Percentiles rank a stretch among this genome's conserved stretches.
These are phyloP conservation scores for Triplophysa yarkandensis DNA, from an alignment of 2,797 vertebrate genomes.

Conservation along the genomic window DNA sequence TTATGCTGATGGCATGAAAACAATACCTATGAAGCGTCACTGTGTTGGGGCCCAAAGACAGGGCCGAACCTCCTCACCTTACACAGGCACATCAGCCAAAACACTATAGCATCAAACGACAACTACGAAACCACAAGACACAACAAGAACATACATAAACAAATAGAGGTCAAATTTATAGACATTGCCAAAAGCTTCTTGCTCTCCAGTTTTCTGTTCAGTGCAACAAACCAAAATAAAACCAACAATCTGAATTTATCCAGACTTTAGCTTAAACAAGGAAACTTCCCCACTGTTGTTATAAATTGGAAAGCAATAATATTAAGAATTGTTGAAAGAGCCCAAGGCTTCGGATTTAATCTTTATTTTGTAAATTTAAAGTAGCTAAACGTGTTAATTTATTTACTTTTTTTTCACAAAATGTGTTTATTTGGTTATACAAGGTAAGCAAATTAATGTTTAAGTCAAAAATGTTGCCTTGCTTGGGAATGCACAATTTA, in stretches of 20 bases:
- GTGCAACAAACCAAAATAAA: constrained; percentile 48
- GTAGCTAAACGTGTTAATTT: too few relatives aligned
- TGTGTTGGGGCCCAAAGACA: constrained; percentile 57
- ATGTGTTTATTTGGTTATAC: too few relatives aligned
- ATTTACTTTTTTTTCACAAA: too few relatives aligned
- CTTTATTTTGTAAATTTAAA: too few relatives aligned
- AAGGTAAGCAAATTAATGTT: too few relatives aligned
- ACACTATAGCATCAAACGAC: constrained; percentile 5
- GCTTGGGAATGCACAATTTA: too few relatives aligned
- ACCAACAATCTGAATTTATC: constrained; percentile 37
- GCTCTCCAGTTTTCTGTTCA: background rate
- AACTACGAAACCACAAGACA: background rate
- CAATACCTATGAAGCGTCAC: constrained; percentile 66
- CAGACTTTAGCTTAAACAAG: constrained; percentile 23
- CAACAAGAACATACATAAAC: constrained; percentile 16
- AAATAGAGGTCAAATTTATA: background rate
- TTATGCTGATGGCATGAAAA: constrained; percentile 78
- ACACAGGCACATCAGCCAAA: constrained; percentile 27
- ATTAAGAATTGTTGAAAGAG: too few relatives aligned
- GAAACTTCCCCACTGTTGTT: constrained; percentile 19
- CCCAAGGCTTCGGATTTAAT: too few relatives aligned
- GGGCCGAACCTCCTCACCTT: constrained; percentile 59
- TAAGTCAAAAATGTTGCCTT: too few relatives aligned
- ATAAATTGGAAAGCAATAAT: constrained; percentile 14
- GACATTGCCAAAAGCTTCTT: background rate